Conservation (phyloP, 1,140 invertebrate genomes). For the Aphelenchoides fujianensis region DNA sequence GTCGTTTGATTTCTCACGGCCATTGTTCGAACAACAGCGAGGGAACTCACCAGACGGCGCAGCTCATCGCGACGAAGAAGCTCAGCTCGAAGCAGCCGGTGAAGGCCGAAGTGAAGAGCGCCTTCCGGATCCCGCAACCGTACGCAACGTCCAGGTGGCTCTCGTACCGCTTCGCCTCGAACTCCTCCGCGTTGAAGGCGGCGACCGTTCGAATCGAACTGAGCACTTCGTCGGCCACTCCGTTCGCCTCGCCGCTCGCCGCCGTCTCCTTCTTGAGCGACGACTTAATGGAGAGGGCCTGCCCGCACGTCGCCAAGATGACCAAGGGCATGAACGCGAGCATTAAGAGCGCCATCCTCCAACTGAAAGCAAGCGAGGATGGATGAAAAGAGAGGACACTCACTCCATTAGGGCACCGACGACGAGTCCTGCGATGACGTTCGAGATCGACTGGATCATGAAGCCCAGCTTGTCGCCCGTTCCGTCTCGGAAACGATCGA, state of each 20-base stretch:
- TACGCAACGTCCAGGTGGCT: background rate
- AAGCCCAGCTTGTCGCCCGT: conserved; percentile 24
- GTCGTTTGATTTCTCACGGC: too few relatives aligned
- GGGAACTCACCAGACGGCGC: conserved; percentile 33
- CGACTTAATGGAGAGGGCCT: conserved; percentile 1
- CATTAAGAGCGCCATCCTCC: background rate
- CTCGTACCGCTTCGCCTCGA: conserved; percentile 65
- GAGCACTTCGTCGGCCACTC: conserved; percentile 74
- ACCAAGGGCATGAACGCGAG: background rate
- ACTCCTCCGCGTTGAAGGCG: conserved; percentile 75
- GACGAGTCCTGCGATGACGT: background rate
- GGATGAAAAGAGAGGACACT: too few relatives aligned
- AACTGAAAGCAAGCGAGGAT: too few relatives aligned
- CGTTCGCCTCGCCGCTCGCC: conserved; percentile 14
- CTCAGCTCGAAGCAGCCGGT: conserved; percentile 68
- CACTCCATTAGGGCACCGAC: background rate
- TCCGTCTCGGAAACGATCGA: too few relatives aligned
- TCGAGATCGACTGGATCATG: background rate
- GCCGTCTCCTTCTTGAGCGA: conserved; percentile 13
- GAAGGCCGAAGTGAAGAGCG: conserved; percentile 69
- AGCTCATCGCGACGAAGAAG: conserved; percentile 59
- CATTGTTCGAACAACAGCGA: too few relatives aligned
- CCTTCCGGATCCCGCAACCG: conserved; percentile 25
- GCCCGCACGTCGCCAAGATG: conserved; percentile 16
- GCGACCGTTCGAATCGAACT: conserved; percentile 75